These are phyloP conservation scores for Sericinus montela DNA, from an alignment of 2,888 invertebrate species.

Conservation along the genomic window DNA sequence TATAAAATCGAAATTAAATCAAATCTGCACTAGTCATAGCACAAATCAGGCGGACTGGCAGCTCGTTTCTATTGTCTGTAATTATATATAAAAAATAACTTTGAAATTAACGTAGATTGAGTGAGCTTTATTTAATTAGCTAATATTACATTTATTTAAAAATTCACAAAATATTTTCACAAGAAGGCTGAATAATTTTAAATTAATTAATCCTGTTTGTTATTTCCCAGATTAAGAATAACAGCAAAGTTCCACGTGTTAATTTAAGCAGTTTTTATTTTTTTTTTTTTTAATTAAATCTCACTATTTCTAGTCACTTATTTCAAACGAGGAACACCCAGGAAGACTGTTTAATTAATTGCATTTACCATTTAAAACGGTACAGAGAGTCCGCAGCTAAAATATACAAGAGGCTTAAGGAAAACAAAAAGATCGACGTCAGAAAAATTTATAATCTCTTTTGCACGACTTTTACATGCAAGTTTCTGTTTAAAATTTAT, in stretches of 20 bases:
- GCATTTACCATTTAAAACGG: slow-evolving; percentile 13
- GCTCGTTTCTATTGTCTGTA: too few relatives aligned
- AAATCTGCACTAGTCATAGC: too few relatives aligned
- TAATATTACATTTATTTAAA: too few relatives aligned
- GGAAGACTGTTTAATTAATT: slow-evolving; percentile 18
- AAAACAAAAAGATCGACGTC: not conserved
- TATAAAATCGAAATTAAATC: too few relatives aligned
- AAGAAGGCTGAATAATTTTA: too few relatives aligned
- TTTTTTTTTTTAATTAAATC: slow-evolving; percentile 26
- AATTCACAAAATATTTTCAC: too few relatives aligned
- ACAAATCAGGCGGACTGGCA: too few relatives aligned
- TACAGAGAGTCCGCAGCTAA: not conserved
- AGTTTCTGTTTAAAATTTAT: slow-evolving; percentile 38
- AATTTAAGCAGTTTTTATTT: slow-evolving; percentile 24
- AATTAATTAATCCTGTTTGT: too few relatives aligned
- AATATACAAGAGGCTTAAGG: not conserved
- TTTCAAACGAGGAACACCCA: slow-evolving; percentile 13
- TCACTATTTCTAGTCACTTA: slow-evolving; percentile 24
- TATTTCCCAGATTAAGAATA: slow-evolving; percentile 17
- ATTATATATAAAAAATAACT: too few relatives aligned
- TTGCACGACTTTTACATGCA: slow-evolving; percentile 10
- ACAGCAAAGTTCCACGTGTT: slow-evolving; percentile 23
- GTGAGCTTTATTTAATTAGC: too few relatives aligned
- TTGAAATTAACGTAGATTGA: too few relatives aligned
- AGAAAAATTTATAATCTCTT: slow-evolving; percentile 2